phyloP scores from a whole-genome alignment of 2,888 invertebrate genomes.

The Ophion obscuratus region DNA sequence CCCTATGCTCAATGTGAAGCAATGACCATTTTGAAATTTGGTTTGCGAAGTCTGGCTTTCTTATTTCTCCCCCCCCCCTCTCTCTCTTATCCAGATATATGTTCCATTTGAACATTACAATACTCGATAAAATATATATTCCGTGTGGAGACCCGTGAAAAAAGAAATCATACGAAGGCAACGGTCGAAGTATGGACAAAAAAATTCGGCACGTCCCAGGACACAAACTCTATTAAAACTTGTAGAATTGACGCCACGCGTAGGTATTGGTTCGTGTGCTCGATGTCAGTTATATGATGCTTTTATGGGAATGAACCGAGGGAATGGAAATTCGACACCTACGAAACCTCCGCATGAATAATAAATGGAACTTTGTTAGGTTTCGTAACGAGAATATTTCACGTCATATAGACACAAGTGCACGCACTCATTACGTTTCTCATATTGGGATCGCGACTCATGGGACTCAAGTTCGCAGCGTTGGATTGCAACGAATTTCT shows the following conservation, averaged over 20 bases:
- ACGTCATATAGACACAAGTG: neutral
- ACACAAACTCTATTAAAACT: neutral
- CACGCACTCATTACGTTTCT: neutral
- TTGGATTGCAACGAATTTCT: too few relatives aligned
- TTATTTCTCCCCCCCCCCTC: too few relatives aligned
- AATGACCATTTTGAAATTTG: too few relatives aligned
- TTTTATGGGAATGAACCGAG: neutral
- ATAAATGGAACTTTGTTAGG: neutral
- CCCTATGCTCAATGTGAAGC: too few relatives aligned
- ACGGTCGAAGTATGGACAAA: neutral
- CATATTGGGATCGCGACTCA: too few relatives aligned
- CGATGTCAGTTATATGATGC: neutral
- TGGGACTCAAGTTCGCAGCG: too few relatives aligned
- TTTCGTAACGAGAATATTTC: neutral
- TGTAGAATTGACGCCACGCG: too few relatives aligned
- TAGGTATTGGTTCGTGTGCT: neutral
- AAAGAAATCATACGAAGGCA: neutral
- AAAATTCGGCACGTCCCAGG: neutral
- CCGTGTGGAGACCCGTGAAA: too few relatives aligned
- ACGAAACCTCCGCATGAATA: neutral
- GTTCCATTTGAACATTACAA: too few relatives aligned
- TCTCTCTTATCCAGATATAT: too few relatives aligned
- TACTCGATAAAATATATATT: too few relatives aligned
- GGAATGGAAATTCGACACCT: neutral
- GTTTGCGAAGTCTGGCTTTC: too few relatives aligned